Percentiles rank a stretch among this genome's conserved stretches.
Conservation (phyloP, 2,888 invertebrate species). For the Hyppa rectilinea region DNA sequence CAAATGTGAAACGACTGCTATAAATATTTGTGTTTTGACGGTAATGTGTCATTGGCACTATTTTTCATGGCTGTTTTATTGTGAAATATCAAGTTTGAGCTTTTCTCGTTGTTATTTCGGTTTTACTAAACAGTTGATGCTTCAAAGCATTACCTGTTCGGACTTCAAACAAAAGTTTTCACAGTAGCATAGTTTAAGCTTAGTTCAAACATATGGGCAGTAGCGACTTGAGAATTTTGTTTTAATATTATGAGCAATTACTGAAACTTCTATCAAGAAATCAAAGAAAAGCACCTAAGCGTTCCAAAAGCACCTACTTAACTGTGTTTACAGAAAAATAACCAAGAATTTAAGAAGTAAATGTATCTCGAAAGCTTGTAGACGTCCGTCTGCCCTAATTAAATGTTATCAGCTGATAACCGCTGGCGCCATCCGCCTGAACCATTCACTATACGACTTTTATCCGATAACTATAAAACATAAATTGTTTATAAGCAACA, state of each 20-base stretch:
- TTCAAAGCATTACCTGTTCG: not conserved
- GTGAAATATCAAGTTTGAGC: not conserved
- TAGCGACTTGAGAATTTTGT: slow-evolving; percentile 10
- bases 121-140: not conserved
- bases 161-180: not conserved
- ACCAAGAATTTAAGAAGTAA: slow-evolving; percentile 52
- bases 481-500: slow-evolving; percentile 37
- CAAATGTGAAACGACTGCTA: slow-evolving; percentile 47
- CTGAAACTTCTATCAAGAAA: not conserved
- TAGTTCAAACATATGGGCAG: slow-evolving; percentile 9
- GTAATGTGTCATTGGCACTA: slow-evolving; percentile 14
- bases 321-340: slow-evolving; percentile 26
- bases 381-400: slow-evolving; percentile 70
- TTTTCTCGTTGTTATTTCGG: not conserved
- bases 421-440: slow-evolving; percentile 70
- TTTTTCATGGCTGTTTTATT: slow-evolving; percentile 10
- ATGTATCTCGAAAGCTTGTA: slow-evolving; percentile 49
- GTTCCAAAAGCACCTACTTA: not conserved
- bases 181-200: not conserved
- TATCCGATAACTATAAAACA: slow-evolving; percentile 37
- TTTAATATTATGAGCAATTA: slow-evolving; percentile 19
- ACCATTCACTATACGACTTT: slow-evolving; percentile 59
- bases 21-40: slow-evolving; percentile 42
- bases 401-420: slow-evolving; percentile 79
- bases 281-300: slow-evolving; percentile 13